Base-by-base conservation (phyloP, 2,113 vertebrate genomes). In the Peromyscus leucopus region DNA sequence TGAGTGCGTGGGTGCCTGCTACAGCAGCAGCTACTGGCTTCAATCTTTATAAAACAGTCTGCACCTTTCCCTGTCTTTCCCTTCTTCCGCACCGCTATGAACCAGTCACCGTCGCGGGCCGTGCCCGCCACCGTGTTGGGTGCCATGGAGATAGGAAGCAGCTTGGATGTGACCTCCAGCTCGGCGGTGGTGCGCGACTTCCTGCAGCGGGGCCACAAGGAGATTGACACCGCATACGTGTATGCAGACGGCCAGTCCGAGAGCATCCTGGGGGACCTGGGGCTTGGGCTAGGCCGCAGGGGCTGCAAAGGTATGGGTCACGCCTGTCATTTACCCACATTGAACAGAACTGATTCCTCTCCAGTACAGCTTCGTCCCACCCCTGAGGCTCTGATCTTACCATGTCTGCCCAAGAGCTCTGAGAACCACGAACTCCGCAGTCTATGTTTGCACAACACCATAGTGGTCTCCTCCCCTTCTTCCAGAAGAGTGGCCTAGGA, bases 161-260 rank as follows among this genome's bases (percentile, higher is more conserved):
- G 99, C 10, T 99, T 98, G 0, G 98, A 99, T 92, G 97, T 97
- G 7, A 93, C 97, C 36, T 95, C 97, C 71, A 99, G 99, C 93
- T 96, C 96, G 15, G 98, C 96, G 31, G 96, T 99, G 93, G 99
- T 99, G 91, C 97, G 97, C 2, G 95, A 96, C 51, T 99, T 99
- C 97, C 93, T 99, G 94, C 95, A 89, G 16, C 98, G 99, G 8
- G 99, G 99, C 0, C 96, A 99, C 98, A 92, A 75, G 0, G 98
- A 98, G 15, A n/a, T 99, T 95, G 99, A 99, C 98, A 99, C 99
- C 7, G 99, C 99, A 51, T 96, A 98, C 78, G 99, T 99, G 98
- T 99, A 99, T 97, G 76, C 72, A 42, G 99, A 99, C 0, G 99
- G 99, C 4, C 99, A 98, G 98, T 98, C 99, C 0, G 99, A 99